Evolutionary conservation across 2,797 vertebrate genomes (phyloP).

Genomic region (Pipistrellus pygmaeus): DNA sequence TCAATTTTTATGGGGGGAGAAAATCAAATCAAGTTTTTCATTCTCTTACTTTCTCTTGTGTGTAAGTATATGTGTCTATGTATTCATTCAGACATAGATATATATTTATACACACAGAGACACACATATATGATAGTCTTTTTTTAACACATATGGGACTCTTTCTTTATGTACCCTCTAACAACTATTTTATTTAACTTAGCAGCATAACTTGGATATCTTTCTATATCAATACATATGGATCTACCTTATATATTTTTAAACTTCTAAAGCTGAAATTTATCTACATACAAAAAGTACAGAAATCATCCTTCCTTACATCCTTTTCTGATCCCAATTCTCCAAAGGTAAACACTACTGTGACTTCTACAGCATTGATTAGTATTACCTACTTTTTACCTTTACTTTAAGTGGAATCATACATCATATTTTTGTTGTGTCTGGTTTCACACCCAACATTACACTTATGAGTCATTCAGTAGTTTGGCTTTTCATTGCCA

Average conservation of each 20-base stretch:
- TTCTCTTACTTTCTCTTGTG: background rate
- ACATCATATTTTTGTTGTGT: background rate
- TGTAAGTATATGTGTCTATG: background rate
- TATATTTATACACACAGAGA: conserved; percentile 54
- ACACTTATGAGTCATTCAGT: conserved; percentile 17
- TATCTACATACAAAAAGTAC: background rate
- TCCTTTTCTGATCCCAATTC: background rate
- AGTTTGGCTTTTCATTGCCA: conserved; percentile 31
- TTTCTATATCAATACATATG: conserved; percentile 74
- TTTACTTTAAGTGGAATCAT: conserved; percentile 29
- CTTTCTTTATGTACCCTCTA: conserved; percentile 55
- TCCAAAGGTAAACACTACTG: background rate
- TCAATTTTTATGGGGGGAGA: background rate
- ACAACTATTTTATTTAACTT: conserved; percentile 72
- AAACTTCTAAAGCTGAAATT: conserved; percentile 61
- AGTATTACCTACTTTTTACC: conserved; percentile 20
- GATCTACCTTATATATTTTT: conserved; percentile 65
- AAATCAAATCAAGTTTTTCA: background rate
- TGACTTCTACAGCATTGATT: background rate
- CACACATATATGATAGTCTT: conserved; percentile 28
- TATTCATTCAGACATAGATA: conserved; percentile 48
- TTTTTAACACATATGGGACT: conserved; percentile 57
- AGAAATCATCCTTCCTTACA: background rate
- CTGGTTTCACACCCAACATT: background rate
- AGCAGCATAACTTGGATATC: conserved; percentile 68